Evolutionary conservation across 2,113 vertebrate genomes (phyloP).

Genomic region (Osmerus mordax): DNA sequence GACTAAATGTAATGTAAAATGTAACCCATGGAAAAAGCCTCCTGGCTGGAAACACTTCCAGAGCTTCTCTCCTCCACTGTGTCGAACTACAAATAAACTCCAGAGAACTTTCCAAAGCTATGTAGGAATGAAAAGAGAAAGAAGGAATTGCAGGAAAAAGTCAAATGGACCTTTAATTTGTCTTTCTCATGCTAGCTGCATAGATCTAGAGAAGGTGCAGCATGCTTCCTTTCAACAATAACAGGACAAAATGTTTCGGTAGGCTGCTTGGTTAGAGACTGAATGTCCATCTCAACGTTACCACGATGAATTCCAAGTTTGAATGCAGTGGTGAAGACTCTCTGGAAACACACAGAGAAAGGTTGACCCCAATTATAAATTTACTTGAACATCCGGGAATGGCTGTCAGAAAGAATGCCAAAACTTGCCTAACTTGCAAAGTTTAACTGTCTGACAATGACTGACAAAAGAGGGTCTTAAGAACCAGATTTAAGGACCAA

Average conservation of each 20-base stretch:
- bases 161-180: slow-evolving; percentile 47
- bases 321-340: not conserved
- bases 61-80: slow-evolving; percentile 54
- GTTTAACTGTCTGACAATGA: slow-evolving; percentile 21
- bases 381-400: not conserved
- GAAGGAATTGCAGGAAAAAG: slow-evolving; percentile 22
- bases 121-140: slow-evolving; percentile 38
- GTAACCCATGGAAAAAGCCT: slow-evolving; percentile 54
- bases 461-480: not conserved
- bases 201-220: not conserved
- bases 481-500: not conserved
- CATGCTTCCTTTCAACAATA: too few species aligned
- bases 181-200: slow-evolving; percentile 50
- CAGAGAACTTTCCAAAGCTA: slow-evolving; percentile 71
- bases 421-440: slow-evolving; percentile 8
- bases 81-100: slow-evolving; percentile 69
- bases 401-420: not conserved
- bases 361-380: not conserved
- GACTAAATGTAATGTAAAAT: too few species aligned
- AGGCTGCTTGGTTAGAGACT: too few species aligned
- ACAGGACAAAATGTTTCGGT: too few species aligned
- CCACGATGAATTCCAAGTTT: too few species aligned
- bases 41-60: slow-evolving; percentile 69
- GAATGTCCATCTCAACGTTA: too few species aligned
- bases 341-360: too few species aligned